phyloP scores from a whole-genome alignment of 2,113 vertebrate genomes.

The Sinosuthora webbiana region DNA sequence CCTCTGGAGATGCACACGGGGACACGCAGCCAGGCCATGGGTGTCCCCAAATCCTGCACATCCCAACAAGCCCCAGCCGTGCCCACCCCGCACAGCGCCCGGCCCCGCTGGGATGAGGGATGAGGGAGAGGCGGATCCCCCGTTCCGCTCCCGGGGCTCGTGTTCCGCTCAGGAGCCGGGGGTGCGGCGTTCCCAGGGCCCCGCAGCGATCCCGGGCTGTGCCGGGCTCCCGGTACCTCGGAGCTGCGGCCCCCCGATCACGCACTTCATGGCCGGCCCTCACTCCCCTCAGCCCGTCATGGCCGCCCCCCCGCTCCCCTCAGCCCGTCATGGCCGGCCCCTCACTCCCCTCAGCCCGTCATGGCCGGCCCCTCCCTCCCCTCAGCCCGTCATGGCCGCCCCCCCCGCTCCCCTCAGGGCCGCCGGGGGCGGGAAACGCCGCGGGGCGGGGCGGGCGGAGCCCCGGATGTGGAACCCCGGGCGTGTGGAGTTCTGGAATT shows the following conservation, averaged over 20 bases:
- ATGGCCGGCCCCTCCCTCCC: not conserved
- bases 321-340: too few relatives aligned
- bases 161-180: not conserved
- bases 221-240: slow-evolving; percentile 17
- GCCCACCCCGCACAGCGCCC: accelerated
- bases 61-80: accelerated
- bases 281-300: not conserved
- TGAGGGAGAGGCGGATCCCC: not conserved
- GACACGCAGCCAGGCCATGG: accelerated
- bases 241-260: not conserved
- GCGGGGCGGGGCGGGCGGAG: not conserved
- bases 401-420: not conserved
- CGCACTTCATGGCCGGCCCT: slow-evolving; percentile 14
- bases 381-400: too few relatives aligned
- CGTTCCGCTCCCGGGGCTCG: not conserved
- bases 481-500: accelerated
- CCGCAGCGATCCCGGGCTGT: accelerated
- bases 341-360: not conserved
- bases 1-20: accelerated
- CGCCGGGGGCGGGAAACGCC: not conserved
- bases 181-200: not conserved
- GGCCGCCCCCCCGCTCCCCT: too few relatives aligned
- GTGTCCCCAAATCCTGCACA: not conserved
- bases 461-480: not conserved
- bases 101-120: accelerated